These are phyloP conservation scores for Oncopeltus fasciatus DNA, from an alignment of 1,140 invertebrate genomes.

Conservation along the genomic window DNA sequence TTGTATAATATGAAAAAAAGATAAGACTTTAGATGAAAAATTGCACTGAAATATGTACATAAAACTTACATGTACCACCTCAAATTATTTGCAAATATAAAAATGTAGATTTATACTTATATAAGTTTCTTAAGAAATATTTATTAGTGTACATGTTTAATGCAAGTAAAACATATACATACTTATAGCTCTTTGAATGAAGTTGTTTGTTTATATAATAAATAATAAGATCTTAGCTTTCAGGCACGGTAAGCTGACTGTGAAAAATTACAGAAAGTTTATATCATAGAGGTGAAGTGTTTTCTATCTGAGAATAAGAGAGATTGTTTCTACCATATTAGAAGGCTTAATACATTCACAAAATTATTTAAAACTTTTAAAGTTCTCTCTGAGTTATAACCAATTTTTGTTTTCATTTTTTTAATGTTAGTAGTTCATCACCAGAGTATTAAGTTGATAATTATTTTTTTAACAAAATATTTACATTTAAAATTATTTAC, in stretches of 20 bases:
- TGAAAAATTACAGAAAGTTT: not conserved
- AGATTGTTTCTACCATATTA: not conserved
- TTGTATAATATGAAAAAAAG: constrained; percentile 20
- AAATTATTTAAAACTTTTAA: not conserved
- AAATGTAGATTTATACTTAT: constrained; percentile 6
- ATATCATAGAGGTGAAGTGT: not conserved
- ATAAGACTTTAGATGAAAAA: constrained; percentile 2
- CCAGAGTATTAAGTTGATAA: constrained; percentile 4
- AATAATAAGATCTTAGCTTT: not conserved
- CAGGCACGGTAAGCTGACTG: not conserved
- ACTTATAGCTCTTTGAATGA: too few species aligned
- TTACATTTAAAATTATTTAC: constrained; percentile 12
- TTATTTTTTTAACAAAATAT: constrained; percentile 10
- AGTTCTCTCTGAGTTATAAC: not conserved
- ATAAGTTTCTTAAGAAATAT: not conserved
- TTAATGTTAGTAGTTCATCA: not conserved
- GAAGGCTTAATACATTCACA: constrained; percentile 3
- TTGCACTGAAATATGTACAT: constrained; percentile 18
- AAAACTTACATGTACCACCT: not conserved
- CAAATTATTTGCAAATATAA: constrained; percentile 14
- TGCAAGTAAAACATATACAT: constrained; percentile 6
- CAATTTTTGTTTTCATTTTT: not conserved
- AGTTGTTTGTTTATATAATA: too few species aligned
- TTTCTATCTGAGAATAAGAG: not conserved
- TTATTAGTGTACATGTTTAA: not conserved